Percentiles rank a stretch among this genome's conserved stretches.
These are phyloP conservation scores for Axea sp. DNA, from an alignment of 2,888 invertebrate genomes.

Conservation along the genomic window DNA sequence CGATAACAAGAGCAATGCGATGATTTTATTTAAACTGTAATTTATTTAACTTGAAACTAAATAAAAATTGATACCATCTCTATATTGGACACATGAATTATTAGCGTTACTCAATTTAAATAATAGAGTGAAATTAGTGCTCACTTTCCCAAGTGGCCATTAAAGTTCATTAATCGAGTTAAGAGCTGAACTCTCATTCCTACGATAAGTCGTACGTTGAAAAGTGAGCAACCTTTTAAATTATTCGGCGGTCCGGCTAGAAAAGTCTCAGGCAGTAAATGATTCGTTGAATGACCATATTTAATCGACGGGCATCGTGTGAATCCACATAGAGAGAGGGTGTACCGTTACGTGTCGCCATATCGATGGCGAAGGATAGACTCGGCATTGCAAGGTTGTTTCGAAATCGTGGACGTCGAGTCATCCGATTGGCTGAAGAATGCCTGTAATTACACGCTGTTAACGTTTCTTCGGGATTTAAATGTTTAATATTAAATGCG, in stretches of 20 bases:
- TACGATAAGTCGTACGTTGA: no score
- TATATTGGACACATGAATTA: no score
- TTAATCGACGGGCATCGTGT: conserved; percentile 8
- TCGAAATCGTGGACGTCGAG: conserved; percentile 51
- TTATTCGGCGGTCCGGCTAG: not conserved
- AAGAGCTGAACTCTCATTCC: no score
- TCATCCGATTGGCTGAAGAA: conserved; percentile 48
- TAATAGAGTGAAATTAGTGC: no score
- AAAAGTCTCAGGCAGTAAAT: not conserved
- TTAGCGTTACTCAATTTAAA: no score
- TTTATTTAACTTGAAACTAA: no score
- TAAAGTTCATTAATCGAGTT: no score
- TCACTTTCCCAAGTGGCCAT: no score
- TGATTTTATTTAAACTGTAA: no score
- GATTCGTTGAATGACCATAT: conserved; percentile 10
- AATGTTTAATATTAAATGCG: conserved; percentile 30
- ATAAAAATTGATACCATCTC: no score
- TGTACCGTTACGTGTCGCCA: conserved; percentile 55
- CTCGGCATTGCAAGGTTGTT: conserved; percentile 61
- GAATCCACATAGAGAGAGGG: conserved; percentile 24
- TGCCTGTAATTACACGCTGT: conserved; percentile 36
- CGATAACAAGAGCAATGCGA: no score
- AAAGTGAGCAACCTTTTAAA: not conserved
- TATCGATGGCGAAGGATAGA: conserved; percentile 47
- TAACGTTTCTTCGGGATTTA: conserved; percentile 11